Percentiles rank a stretch among this genome's conserved stretches.
Conservation (phyloP, 64 coral and sea anemone genomes). For the Porites lutea region DNA sequence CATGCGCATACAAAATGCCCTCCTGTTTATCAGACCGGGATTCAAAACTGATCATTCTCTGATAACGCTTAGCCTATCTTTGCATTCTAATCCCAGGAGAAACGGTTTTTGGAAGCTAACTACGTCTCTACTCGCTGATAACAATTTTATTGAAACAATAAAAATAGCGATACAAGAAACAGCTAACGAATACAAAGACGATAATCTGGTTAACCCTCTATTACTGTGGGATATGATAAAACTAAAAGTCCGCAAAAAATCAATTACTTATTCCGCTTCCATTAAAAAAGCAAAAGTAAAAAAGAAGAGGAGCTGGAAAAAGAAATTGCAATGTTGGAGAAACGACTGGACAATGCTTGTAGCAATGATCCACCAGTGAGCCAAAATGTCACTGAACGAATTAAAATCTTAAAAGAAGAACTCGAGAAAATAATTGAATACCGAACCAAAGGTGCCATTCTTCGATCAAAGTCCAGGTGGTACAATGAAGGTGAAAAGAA, state of each 20-base stretch:
- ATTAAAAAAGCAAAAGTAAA: neutral
- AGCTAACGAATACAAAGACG: neutral
- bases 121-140: neutral
- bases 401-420: constrained; percentile 13
- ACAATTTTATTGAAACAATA: neutral
- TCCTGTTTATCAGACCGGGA: neutral
- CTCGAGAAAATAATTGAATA: constrained; percentile 18
- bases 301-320: neutral
- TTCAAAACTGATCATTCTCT: constrained; percentile 21
- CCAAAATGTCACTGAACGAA: neutral
- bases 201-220: no score
- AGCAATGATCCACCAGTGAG: neutral
- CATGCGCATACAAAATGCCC: no score
- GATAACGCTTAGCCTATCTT: neutral
- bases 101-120: no score
- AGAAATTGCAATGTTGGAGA: neutral
- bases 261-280: no score
- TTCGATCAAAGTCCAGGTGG: constrained; percentile 32
- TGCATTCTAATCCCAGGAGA: neutral
- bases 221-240: no score
- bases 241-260: no score
- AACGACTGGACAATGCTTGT: neutral
- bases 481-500: constrained; percentile 48
- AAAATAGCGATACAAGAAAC: neutral
- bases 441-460: constrained; percentile 18